Conservation (phyloP, 1,140 invertebrate genomes). For the Aphelenchoides besseyi region DNA sequence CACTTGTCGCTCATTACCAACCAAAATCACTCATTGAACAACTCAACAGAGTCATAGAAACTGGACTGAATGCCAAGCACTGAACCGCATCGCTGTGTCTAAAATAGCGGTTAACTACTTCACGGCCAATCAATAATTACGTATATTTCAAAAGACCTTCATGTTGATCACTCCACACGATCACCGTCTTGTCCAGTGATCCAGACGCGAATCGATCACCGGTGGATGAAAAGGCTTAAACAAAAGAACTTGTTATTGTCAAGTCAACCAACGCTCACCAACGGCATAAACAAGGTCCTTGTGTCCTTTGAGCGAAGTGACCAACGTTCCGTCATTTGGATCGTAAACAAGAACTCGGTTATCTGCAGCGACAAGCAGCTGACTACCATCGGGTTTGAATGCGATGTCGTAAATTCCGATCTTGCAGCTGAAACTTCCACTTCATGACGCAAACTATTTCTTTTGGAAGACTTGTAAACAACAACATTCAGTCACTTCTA, state of each 20-base stretch:
- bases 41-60: constrained; percentile 82
- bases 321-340: constrained; percentile 79
- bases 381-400: constrained; percentile 88
- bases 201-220: constrained; percentile 95
- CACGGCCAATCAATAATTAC: constrained; percentile 69
- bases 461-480: too few species aligned
- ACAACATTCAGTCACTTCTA: too few species aligned
- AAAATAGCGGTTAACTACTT: constrained; percentile 33
- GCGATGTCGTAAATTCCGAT: constrained; percentile 82
- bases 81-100: constrained; percentile 94
- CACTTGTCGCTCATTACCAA: too few species aligned
- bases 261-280: too few species aligned
- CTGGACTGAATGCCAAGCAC: constrained; percentile 87
- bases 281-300: constrained; percentile 91
- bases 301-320: constrained; percentile 83
- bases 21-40: constrained; percentile 90
- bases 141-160: constrained; percentile 95
- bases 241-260: too few species aligned
- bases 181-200: constrained; percentile 91
- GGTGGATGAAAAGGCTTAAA: constrained; percentile 83
- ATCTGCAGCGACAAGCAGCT: constrained; percentile 87
- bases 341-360: constrained; percentile 89
- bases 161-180: constrained; percentile 93
- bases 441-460: too few species aligned
- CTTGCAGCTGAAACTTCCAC: constrained; percentile 7